Percentiles rank a stretch among this genome's conserved stretches.
Conservation (phyloP, 2,797 vertebrate species). For the Poeciliopsis gracilis region DNA sequence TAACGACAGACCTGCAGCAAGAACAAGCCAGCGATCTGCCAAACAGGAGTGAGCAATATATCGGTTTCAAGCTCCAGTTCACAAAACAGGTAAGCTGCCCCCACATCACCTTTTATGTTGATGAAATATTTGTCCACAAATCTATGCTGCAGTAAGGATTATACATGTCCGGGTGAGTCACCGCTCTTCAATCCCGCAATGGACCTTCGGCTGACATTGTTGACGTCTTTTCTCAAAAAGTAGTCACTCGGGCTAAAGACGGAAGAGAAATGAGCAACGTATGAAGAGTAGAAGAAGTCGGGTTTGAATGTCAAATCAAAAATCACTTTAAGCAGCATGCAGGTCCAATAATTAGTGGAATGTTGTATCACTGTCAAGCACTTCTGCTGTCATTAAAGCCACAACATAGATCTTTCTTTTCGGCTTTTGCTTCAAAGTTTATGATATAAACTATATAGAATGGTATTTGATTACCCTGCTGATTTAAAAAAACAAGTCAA, state of each 20-base stretch:
- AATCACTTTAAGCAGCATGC: neutral
- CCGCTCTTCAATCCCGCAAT: conserved; percentile 10
- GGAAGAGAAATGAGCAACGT: neutral
- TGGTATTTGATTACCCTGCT: conserved; percentile 7
- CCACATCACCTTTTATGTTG: conserved; percentile 37
- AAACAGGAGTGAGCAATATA: conserved; percentile 47
- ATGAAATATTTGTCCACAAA: conserved; percentile 29
- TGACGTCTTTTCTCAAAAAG: neutral
- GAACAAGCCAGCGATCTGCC: conserved; percentile 48
- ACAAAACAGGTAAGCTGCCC: conserved; percentile 70
- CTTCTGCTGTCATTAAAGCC: neutral
- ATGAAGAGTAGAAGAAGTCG: neutral
- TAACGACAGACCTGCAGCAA: conserved; percentile 55
- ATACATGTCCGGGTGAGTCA: conserved; percentile 1
- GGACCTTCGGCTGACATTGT: neutral
- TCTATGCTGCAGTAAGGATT: conserved; percentile 9
- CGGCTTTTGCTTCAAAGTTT: neutral
- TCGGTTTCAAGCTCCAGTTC: conserved; percentile 53
- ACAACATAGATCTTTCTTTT: neutral
- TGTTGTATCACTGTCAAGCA: neutral
- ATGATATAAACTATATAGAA: neutral
- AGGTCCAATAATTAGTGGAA: neutral
- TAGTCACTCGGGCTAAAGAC: neutral
- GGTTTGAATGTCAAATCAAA: conserved; percentile 5
- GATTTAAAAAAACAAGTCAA: conserved; percentile 9